Base-by-base conservation (phyloP, 2,888 invertebrate species). In the Epirrita christyi region DNA sequence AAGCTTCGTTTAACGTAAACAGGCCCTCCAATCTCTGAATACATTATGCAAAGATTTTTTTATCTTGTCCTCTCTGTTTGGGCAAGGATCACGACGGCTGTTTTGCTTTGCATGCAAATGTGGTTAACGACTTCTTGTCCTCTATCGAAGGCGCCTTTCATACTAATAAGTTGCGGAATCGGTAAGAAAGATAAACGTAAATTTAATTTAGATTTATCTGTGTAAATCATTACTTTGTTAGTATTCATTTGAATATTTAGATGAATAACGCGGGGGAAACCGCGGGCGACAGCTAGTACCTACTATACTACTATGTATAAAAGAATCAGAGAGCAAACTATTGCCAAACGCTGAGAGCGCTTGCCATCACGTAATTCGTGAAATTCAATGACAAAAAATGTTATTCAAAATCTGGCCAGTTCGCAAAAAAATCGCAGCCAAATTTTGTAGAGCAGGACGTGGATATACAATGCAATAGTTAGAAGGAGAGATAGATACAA, bases 391-490 rank as follows among this genome's bases (percentile, higher is more conserved):
- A 73, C 77, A 83, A 86, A 86, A 85, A 83, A 75, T 60, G 65
- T 50, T 58, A 66, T 70, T 79, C 79, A 73, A 70, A 79, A 72
- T 29, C 65, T 70, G 72, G 73, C 69, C 75, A 71, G 72, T 73
- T 76, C 67, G 75, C 75, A 82, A 86, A 88, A 83, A 86, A 84
- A 86, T 83, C 83, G 83, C 84, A 83, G 81, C 78, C 77, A 76
- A 84, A 83, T 80, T 71, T 78, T 66, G 59, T 65, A 70, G 78
- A 80, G 69, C 47, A 76, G 75, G 83, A 83, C 65, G 64, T 74
- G 71, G 41, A 21, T 49, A 59, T 61, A 52, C 49, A 63, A 61
- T 64, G 59, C 66, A 69, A 63, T 63, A 45, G 81, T 70, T 69
- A 70, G 81, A 89, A 67, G 66, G 84, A 82, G 88, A 88, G 69